Evolutionary conservation across 2,888 invertebrate species (phyloP).

Genomic region (Hyposoter dolosus): DNA sequence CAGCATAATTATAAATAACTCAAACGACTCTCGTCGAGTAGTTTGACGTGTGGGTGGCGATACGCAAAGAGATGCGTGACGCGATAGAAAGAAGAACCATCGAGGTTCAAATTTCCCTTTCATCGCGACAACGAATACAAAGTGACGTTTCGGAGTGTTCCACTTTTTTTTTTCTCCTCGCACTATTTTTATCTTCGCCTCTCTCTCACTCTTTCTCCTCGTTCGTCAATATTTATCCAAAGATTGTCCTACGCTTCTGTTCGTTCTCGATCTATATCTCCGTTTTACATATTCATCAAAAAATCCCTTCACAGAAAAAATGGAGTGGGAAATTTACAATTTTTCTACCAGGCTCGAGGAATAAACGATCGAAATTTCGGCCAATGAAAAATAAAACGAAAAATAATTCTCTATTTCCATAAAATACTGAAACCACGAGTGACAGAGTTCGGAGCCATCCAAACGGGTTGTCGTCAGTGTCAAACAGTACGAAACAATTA

Average conservation of each 20-base stretch:
- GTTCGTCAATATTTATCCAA: background rate
- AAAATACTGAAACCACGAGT: no score
- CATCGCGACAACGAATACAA: background rate
- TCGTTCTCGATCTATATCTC: background rate
- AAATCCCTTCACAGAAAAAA: background rate
- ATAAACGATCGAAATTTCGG: no score
- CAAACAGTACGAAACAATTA: no score
- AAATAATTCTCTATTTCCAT: no score
- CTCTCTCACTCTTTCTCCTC: background rate
- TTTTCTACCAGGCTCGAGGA: no score
- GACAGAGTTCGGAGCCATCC: no score
- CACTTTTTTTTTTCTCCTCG: background rate
- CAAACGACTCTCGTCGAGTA: background rate
- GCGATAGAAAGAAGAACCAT: background rate
- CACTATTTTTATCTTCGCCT: background rate
- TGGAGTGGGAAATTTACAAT: no score
- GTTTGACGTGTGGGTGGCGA: background rate
- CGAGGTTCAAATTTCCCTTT: background rate
- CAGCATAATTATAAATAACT: slow-evolving; percentile 32
- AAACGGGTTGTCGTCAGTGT: no score
- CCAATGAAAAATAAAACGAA: no score
- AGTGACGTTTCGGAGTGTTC: background rate
- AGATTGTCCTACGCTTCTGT: background rate
- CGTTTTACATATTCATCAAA: background rate
- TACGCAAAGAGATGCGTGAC: slow-evolving; percentile 10